Evolutionary conservation across 2,113 vertebrate species (phyloP).

Genomic region (Leptobrachium ailaonicum): DNA sequence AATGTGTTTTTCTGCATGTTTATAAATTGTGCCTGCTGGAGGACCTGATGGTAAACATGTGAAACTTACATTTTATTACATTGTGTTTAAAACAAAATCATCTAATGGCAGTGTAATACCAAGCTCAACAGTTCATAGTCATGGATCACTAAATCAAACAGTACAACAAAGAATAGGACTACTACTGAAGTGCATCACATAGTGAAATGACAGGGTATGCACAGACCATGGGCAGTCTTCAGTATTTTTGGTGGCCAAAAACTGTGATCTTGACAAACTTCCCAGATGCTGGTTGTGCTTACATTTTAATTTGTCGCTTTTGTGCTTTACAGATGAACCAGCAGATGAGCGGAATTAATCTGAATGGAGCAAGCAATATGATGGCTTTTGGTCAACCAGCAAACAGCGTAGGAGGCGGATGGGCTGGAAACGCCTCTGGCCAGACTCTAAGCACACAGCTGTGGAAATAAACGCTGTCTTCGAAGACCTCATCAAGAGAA

Average conservation of each 20-base stretch:
- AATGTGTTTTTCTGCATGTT: too few relatives aligned
- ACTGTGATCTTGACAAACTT: not conserved
- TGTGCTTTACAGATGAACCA: constrained; percentile 83
- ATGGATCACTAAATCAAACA: not conserved
- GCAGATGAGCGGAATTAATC: constrained; percentile 88
- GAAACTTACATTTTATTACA: too few relatives aligned
- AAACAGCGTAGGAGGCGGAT: constrained; percentile 75
- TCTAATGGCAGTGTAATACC: not conserved
- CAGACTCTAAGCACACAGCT: constrained; percentile 97
- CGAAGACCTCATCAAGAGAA: constrained; percentile 53
- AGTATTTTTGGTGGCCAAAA: not conserved
- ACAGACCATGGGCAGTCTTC: not conserved
- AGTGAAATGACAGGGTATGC: not conserved
- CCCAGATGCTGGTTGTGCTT: constrained; percentile 29
- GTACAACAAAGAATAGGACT: not conserved
- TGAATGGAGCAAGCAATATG: constrained; percentile 64
- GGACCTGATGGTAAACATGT: too few relatives aligned
- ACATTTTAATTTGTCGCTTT: constrained; percentile 7
- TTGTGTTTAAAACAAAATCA: too few relatives aligned
- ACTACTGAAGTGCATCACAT: not conserved
- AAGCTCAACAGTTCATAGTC: not conserved
- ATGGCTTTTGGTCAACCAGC: constrained; percentile 78
- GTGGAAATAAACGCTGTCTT: constrained; percentile 83
- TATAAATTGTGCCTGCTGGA: too few relatives aligned
- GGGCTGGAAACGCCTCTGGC: constrained; percentile 80